Percentiles rank a stretch among this genome's conserved stretches.
Conservation (phyloP, 2,888 invertebrate genomes). For the Cosmia trapezina region DNA sequence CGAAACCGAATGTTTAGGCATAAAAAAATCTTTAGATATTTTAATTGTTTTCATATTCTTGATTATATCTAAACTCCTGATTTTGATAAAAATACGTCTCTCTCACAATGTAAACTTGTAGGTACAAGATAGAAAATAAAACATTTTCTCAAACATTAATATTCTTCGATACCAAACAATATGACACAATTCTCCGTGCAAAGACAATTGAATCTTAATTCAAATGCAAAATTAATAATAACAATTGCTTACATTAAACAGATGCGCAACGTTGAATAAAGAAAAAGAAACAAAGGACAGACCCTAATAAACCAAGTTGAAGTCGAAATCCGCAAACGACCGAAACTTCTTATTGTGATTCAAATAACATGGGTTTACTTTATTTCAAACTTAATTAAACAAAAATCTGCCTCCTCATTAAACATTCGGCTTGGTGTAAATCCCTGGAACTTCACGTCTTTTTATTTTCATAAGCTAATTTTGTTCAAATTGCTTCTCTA, state of each 20-base stretch:
- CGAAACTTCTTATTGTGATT: constrained; percentile 66
- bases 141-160: background rate
- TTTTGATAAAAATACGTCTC: background rate
- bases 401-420: constrained; percentile 72
- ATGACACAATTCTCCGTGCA: background rate
- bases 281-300: constrained; percentile 57
- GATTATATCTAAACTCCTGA: background rate
- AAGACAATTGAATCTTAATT: constrained; percentile 8
- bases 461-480: constrained; percentile 42
- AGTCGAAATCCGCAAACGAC: constrained; percentile 46
- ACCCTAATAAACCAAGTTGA: constrained; percentile 43
- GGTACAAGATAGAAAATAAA: background rate
- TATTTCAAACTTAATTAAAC: constrained; percentile 72
- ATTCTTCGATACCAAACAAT: background rate
- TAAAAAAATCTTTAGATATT: too few species aligned
- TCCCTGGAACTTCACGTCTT: constrained; percentile 34
- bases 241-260: constrained; percentile 32
- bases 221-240: constrained; percentile 32
- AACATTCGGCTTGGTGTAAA: constrained; percentile 64
- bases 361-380: constrained; percentile 64
- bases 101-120: too few species aligned
- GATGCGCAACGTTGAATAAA: constrained; percentile 30
- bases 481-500: constrained; percentile 27
- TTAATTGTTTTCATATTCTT: too few species aligned
- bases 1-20: background rate